phyloP scores from a whole-genome alignment of 2,888 invertebrate genomes.

The Molanna angustata region DNA sequence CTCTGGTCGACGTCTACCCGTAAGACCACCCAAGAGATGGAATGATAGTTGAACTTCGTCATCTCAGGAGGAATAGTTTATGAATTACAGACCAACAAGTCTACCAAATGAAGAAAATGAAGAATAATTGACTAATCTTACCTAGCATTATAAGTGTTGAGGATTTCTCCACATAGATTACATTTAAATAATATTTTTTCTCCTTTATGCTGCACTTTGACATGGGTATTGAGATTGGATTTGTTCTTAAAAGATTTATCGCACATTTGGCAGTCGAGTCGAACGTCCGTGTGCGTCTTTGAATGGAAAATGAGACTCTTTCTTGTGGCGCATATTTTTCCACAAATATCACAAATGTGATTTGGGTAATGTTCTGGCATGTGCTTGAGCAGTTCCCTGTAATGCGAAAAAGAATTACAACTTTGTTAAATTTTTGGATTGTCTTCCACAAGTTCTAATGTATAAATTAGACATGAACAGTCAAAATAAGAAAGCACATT shows the following conservation, averaged over 20 bases:
- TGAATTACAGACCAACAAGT: too few species aligned
- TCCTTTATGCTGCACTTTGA: conserved; percentile 27
- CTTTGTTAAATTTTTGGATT: too few species aligned
- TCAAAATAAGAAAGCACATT: too few species aligned
- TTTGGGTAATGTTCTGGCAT: conserved; percentile 31
- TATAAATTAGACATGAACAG: too few species aligned
- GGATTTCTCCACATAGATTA: conserved; percentile 20
- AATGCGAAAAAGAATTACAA: too few species aligned
- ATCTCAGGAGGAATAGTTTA: too few species aligned
- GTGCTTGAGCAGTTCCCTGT: conserved; percentile 29
- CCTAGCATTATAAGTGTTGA: conserved; percentile 29
- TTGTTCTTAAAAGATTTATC: conserved; percentile 30
- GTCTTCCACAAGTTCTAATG: too few species aligned
- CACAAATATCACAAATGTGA: conserved; percentile 31
- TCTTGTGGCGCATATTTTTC: conserved; percentile 29
- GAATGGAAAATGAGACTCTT: conserved; percentile 26
- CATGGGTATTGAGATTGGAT: conserved; percentile 25
- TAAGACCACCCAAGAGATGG: too few species aligned
- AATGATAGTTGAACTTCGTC: too few species aligned
- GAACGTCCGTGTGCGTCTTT: conserved; percentile 24
- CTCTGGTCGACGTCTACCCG: too few species aligned
- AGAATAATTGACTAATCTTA: conserved; percentile 1
- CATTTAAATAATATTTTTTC: conserved; percentile 30
- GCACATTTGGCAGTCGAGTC: conserved; percentile 24
- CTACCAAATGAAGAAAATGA: too few species aligned